Conservation (phyloP, 2,888 invertebrate species). For the Dryobota labecula region DNA sequence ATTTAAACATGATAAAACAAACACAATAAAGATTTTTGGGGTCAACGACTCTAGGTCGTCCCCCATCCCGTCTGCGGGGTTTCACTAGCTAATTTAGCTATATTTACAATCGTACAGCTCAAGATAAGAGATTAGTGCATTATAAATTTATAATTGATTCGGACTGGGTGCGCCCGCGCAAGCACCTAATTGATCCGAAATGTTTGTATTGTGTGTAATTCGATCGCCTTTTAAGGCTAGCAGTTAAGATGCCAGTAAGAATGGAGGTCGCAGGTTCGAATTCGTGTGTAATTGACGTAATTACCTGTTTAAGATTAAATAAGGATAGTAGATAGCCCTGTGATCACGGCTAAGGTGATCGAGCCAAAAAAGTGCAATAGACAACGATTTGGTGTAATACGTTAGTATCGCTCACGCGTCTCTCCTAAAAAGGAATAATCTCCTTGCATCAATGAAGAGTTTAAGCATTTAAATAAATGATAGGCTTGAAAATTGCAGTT, state of each 20-base stretch:
- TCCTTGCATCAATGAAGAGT: conserved; percentile 47
- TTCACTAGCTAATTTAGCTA: conserved; percentile 19
- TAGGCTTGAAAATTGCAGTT: conserved; percentile 30
- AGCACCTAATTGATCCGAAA: conserved; percentile 64
- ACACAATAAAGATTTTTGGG: too few species aligned
- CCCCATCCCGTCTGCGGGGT: neutral
- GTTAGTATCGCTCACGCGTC: conserved; percentile 36
- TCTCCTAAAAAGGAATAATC: conserved; percentile 38
- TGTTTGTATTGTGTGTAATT: conserved; percentile 66
- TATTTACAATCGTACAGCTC: conserved; percentile 46
- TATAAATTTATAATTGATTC: conserved; percentile 74
- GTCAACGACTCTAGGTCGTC: neutral
- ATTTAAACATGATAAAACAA: neutral
- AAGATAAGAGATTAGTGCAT: conserved; percentile 69
- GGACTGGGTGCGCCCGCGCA: conserved; percentile 68
- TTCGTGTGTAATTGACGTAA: conserved; percentile 57
- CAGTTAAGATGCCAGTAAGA: conserved; percentile 57
- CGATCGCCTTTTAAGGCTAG: conserved; percentile 59
- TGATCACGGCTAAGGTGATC: conserved; percentile 48
- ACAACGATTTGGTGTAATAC: conserved; percentile 26
- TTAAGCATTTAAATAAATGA: conserved; percentile 45
- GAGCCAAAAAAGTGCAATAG: conserved; percentile 41
- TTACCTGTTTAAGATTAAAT: conserved; percentile 54
- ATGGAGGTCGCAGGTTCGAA: conserved; percentile 51
- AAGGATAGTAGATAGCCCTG: conserved; percentile 40